Percentiles rank a stretch among this genome's conserved stretches.
Conservation (phyloP, 2,888 invertebrate genomes). For the Thalpophila matura region DNA sequence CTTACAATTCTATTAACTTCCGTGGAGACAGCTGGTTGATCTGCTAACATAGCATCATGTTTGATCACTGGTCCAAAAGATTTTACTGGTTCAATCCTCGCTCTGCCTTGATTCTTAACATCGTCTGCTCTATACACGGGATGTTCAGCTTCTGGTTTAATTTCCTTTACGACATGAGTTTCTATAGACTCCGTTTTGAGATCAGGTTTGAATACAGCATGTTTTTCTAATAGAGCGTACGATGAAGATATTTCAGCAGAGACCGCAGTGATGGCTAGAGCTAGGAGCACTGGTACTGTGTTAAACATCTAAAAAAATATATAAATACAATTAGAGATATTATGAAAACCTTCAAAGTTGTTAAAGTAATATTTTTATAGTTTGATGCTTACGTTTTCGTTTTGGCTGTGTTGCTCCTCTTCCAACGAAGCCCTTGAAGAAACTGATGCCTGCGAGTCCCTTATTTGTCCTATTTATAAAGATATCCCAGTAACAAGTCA, state of each 20-base stretch:
- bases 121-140: constrained; percentile 81
- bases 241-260: constrained; percentile 78
- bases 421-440: constrained; percentile 52
- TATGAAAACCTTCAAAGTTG: no score
- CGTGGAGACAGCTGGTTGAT: constrained; percentile 73
- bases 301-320: constrained; percentile 79
- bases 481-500: constrained; percentile 56
- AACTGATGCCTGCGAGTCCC: constrained; percentile 67
- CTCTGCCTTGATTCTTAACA: constrained; percentile 73
- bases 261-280: constrained; percentile 65
- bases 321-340: not conserved
- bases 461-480: constrained; percentile 77
- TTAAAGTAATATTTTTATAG: not conserved
- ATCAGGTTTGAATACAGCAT: constrained; percentile 73
- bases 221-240: constrained; percentile 73
- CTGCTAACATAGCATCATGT: constrained; percentile 83
- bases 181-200: constrained; percentile 69
- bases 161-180: constrained; percentile 70
- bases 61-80: constrained; percentile 76
- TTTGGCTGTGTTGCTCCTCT: constrained; percentile 47
- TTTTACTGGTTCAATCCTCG: constrained; percentile 78
- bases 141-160: constrained; percentile 67
- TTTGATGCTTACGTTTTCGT: constrained; percentile 68
- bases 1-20: constrained; percentile 84
- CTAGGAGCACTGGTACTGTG: constrained; percentile 63